Evolutionary conservation across 2,888 invertebrate species (phyloP).

Genomic region (Drosophila prostipennis): DNA sequence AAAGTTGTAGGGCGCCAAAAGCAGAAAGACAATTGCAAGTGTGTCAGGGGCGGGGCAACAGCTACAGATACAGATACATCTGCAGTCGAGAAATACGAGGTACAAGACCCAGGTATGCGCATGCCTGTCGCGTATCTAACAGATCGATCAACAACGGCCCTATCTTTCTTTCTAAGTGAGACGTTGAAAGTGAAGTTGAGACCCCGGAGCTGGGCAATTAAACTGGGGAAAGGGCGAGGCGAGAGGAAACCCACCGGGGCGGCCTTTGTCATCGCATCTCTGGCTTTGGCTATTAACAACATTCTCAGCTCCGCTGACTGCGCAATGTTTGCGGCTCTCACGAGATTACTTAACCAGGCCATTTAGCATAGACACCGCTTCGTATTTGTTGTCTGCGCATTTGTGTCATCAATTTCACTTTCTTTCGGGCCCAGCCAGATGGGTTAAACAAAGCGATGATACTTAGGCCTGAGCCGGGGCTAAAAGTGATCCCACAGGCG

Average conservation of each 20-base stretch:
- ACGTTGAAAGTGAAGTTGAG: slow-evolving; percentile 66
- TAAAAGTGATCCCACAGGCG: slow-evolving; percentile 67
- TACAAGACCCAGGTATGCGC: slow-evolving; percentile 44
- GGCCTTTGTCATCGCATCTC: slow-evolving; percentile 55
- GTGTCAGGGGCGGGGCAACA: slow-evolving; percentile 17
- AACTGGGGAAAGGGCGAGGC: slow-evolving; percentile 7
- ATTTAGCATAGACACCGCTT: slow-evolving; percentile 67
- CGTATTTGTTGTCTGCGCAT: slow-evolving; percentile 68
- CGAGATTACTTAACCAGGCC: slow-evolving; percentile 78
- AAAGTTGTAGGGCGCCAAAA: slow-evolving; percentile 71
- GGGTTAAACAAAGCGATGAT: slow-evolving; percentile 59
- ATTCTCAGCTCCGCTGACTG: slow-evolving; percentile 68
- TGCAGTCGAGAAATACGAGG: slow-evolving; percentile 25
- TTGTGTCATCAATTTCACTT: slow-evolving; percentile 82
- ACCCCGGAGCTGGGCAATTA: slow-evolving; percentile 41
- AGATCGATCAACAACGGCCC: slow-evolving; percentile 66
- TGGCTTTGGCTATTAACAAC: slow-evolving; percentile 53
- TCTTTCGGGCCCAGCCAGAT: slow-evolving; percentile 64
- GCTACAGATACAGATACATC: slow-evolving; percentile 27
- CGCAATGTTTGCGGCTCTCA: slow-evolving; percentile 77
- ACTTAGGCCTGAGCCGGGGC: slow-evolving; percentile 44
- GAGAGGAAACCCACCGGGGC: slow-evolving; percentile 16
- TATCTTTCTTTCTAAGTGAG: slow-evolving; percentile 59
- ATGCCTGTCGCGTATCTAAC: slow-evolving; percentile 70
- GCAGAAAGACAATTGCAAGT: slow-evolving; percentile 60